A percentile compares a stretch with the other conserved stretches of the same genome.
Evolutionary conservation across 2,888 invertebrate species (phyloP).

Genomic region (Tipula unca): DNA sequence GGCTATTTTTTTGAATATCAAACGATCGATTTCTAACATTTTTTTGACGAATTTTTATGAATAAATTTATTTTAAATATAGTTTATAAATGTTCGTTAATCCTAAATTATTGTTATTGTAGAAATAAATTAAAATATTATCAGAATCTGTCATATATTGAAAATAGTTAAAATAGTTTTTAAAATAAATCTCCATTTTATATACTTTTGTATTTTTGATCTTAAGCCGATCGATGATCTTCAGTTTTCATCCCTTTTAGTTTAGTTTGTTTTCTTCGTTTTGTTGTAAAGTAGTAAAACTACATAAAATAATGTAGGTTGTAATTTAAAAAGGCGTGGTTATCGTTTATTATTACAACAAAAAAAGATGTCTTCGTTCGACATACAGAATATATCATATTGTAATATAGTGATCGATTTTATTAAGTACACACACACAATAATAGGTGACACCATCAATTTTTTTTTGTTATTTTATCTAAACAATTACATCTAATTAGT

Average conservation of each 20-base stretch:
- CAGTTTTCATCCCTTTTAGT: background rate
- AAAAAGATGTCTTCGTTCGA: background rate
- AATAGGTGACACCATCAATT: background rate
- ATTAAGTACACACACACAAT: background rate
- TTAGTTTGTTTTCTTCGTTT: background rate
- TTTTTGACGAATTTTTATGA: slow-evolving; percentile 9
- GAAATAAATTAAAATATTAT: slow-evolving; percentile 8
- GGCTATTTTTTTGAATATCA: background rate
- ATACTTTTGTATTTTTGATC: background rate
- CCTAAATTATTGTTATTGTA: background rate
- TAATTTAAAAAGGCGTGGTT: slow-evolving; percentile 8
- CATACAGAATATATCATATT: background rate
- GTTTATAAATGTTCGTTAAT: slow-evolving; percentile 8
- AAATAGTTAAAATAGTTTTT: background rate
- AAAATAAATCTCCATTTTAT: background rate
- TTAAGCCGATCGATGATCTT: background rate
- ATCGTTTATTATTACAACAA: background rate
- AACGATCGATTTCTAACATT: slow-evolving; percentile 14
- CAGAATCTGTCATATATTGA: background rate
- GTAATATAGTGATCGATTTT: background rate
- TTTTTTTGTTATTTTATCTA: background rate
- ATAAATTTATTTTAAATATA: background rate
- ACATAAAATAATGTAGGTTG: background rate
- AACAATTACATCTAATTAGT: background rate
- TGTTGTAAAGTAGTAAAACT: background rate